Base-by-base conservation (phyloP, 2,888 invertebrate genomes). In the Andrena camellia region DNA sequence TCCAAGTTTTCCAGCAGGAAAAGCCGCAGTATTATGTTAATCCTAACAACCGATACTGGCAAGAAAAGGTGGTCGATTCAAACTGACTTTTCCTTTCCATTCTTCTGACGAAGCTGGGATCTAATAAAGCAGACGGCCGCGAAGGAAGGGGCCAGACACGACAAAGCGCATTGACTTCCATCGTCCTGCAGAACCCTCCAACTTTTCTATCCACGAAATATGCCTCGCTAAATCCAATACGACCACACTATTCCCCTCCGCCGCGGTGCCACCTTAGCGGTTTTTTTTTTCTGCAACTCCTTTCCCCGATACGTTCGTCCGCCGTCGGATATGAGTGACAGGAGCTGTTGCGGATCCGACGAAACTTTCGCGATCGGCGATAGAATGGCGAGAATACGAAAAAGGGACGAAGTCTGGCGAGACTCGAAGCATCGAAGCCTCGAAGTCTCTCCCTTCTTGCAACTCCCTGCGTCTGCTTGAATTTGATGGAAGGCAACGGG, bases 341-440 rank as follows among this genome's bases (percentile, higher is more conserved):
- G 31, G n/a, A n/a, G 63, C 29, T 6, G 17, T 23, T 23, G 1
- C 31, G 4, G 57, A 1, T n/a, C 23, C 35, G 64, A 73, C 67
- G 48, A 78, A 85, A 86, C 77, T 80, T 83, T 75, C 71, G 8
- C 72, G 73, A 82, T 79, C 62, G 26, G 23, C 33, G 50, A 62
- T 31, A 42, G 20, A 68, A 74, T 48, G 54, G 5, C 26, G 17
- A n/a, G 66, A 68, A 74, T 67, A 57, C 52, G 48, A 62, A 63
- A 67, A 57, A 23, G 20, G 33, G 8, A 42, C 13, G 35, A 17
- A 48, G 29, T 6, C 35, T 31, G 4, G 17, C 17, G 42, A 42
- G 42, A 17, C 42, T 42, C 42, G 42, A 42, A 42, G 42, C 42
- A 13, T 42, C 42, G 42, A 42, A 42, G 42, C 17, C 23, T 57